These are phyloP conservation scores for Saccostrea cuccullata DNA, from an alignment of 1,140 invertebrate genomes.

Conservation along the genomic window DNA sequence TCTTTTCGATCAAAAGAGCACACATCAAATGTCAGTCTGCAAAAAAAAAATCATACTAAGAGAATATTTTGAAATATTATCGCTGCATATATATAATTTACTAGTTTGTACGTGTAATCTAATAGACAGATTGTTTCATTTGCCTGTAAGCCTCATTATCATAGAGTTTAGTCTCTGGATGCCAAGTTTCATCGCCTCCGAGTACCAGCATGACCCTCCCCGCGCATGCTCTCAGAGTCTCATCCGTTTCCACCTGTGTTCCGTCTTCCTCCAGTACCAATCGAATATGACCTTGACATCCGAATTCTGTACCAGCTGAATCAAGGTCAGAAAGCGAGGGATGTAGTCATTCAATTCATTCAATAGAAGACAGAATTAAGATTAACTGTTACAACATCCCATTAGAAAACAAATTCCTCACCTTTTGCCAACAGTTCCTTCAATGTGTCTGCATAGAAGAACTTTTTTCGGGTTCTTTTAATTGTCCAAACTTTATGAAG, in stretches of 20 bases:
- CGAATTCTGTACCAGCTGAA: slow-evolving; percentile 18
- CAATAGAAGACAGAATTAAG: neutral
- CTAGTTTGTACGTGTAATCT: neutral
- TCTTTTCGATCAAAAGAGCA: slow-evolving; percentile 27
- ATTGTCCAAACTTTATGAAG: slow-evolving; percentile 18
- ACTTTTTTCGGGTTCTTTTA: slow-evolving; percentile 23
- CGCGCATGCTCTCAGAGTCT: slow-evolving; percentile 30
- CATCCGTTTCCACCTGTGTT: slow-evolving; percentile 10
- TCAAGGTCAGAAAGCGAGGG: neutral
- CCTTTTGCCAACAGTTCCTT: neutral
- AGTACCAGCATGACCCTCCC: slow-evolving; percentile 21
- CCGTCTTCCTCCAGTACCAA: slow-evolving; percentile 40
- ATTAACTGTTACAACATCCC: neutral
- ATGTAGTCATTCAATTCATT: neutral
- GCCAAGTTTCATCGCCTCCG: neutral
- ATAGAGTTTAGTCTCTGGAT: neutral
- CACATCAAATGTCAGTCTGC: slow-evolving; percentile 35
- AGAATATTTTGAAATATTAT: neutral
- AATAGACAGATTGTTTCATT: neutral
- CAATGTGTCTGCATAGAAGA: slow-evolving; percentile 8
- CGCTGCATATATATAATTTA: neutral
- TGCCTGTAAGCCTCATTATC: neutral
- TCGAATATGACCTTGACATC: neutral
- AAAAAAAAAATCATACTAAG: neutral
- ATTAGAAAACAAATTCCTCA: neutral